Percentiles rank a stretch among this genome's conserved stretches.
phyloP scores from a whole-genome alignment of 1,140 invertebrate species.

The Drosophila mayri region DNA sequence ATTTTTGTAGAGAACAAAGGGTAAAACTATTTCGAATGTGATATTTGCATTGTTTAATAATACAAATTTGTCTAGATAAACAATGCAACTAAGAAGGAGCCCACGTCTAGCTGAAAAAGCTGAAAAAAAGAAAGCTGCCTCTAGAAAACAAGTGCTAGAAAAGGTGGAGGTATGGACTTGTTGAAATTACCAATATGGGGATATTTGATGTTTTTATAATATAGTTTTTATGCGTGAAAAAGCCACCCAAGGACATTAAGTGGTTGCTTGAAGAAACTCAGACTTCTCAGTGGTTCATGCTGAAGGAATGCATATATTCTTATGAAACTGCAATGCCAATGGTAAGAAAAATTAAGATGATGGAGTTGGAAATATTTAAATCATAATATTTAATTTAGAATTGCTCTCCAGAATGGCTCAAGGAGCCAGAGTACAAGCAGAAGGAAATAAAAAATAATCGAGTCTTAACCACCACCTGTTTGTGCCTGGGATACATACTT shows the following conservation, averaged over 20 bases:
- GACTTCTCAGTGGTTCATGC: too few relatives aligned
- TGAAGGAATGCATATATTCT: background rate
- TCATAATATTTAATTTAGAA: background rate
- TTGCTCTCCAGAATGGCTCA: background rate
- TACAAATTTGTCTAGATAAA: background rate
- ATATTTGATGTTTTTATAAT: background rate
- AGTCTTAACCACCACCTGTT: background rate
- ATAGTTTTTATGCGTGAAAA: too few relatives aligned
- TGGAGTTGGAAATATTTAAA: background rate
- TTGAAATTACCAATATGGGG: background rate
- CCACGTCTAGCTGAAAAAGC: background rate
- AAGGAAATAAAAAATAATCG: background rate
- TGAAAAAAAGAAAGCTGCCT: background rate
- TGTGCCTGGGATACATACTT: background rate
- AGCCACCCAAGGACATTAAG: background rate
- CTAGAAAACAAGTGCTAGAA: fast-evolving
- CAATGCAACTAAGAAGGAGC: background rate
- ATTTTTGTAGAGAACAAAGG: background rate
- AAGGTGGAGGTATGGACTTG: background rate
- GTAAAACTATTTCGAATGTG: background rate
- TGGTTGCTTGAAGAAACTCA: background rate
- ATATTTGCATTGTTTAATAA: too few relatives aligned
- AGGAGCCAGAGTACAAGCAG: background rate
- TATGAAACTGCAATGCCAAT: background rate
- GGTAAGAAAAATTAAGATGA: background rate